Conservation (phyloP, 2,888 invertebrate species). For the Ectropis crepuscularia region DNA sequence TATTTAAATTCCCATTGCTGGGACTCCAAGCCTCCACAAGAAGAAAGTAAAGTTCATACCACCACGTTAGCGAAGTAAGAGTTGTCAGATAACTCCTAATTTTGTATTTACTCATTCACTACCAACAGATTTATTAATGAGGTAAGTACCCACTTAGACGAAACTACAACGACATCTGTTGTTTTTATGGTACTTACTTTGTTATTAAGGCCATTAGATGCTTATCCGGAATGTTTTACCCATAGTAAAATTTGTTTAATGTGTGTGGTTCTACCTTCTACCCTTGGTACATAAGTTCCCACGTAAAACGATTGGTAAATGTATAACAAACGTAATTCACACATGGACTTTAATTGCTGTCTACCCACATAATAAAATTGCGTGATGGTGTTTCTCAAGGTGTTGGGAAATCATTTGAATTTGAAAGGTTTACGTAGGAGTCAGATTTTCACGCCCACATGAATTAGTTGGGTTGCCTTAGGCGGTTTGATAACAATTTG, state of each 20-base stretch:
- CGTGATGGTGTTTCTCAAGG: constrained; percentile 25
- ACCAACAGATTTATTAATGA: too few species aligned
- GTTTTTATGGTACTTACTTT: background rate
- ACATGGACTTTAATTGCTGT: constrained; percentile 17
- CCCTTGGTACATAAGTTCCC: constrained; percentile 13
- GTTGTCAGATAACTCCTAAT: too few species aligned
- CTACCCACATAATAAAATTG: constrained; percentile 27
- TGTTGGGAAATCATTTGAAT: constrained; percentile 23
- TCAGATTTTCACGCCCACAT: constrained; percentile 30
- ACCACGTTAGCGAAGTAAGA: too few species aligned
- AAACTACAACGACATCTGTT: background rate
- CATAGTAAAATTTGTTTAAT: constrained; percentile 1
- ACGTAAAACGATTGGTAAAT: constrained; percentile 23
- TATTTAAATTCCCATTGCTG: too few species aligned
- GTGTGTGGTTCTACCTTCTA: background rate
- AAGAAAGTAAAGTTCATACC: too few species aligned
- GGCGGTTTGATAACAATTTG: background rate
- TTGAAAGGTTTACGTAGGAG: constrained; percentile 34
- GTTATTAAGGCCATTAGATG: background rate
- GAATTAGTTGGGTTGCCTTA: background rate
- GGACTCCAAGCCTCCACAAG: too few species aligned
- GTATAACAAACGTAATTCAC: constrained; percentile 25
- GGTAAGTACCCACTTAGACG: too few species aligned
- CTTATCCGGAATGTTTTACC: background rate
- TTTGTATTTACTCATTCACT: too few species aligned